Conservation (phyloP, 1,140 invertebrate species). For the Nautilus pompilius region DNA sequence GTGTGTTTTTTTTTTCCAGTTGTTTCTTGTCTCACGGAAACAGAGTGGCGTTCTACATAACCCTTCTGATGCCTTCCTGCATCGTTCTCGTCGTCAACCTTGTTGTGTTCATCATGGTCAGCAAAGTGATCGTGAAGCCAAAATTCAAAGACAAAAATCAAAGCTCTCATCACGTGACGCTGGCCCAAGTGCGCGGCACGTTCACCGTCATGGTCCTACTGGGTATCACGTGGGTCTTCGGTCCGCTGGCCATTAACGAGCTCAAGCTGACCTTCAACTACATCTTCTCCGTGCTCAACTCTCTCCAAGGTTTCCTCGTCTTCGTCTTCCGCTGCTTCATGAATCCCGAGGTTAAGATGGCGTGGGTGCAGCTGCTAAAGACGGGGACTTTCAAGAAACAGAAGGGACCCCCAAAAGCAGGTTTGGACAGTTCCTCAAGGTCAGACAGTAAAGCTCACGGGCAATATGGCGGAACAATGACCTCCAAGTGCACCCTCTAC, state of each 20-base stretch:
- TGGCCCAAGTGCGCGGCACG: constrained; percentile 58
- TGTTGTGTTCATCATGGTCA: constrained; percentile 58
- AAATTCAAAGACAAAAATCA: constrained; percentile 30
- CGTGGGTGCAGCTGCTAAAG: constrained; percentile 55
- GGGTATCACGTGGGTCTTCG: constrained; percentile 61
- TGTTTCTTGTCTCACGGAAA: constrained; percentile 52
- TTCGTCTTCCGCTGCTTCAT: constrained; percentile 59
- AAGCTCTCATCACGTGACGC: constrained; percentile 18
- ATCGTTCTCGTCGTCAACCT: constrained; percentile 58
- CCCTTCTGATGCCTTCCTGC: constrained; percentile 56
- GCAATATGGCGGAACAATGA: background rate
- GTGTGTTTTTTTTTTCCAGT: constrained; percentile 33
- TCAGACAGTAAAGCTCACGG: no score
- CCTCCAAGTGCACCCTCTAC: no score
- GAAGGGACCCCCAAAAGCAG: constrained; percentile 33
- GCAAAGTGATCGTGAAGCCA: constrained; percentile 56
- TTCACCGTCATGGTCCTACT: constrained; percentile 61
- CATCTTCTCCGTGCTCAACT: constrained; percentile 59
- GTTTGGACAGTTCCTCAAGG: constrained; percentile 40
- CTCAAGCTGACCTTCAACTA: constrained; percentile 58
- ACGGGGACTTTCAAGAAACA: constrained; percentile 50
- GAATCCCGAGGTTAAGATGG: constrained; percentile 57
- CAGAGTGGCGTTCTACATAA: constrained; percentile 52
- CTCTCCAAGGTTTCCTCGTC: constrained; percentile 60
- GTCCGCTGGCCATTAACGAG: constrained; percentile 57